Evolutionary conservation across 1,140 invertebrate species (phyloP), one percentile per base, ranked within the genome.

Genomic region (Linepithema humile): DNA sequence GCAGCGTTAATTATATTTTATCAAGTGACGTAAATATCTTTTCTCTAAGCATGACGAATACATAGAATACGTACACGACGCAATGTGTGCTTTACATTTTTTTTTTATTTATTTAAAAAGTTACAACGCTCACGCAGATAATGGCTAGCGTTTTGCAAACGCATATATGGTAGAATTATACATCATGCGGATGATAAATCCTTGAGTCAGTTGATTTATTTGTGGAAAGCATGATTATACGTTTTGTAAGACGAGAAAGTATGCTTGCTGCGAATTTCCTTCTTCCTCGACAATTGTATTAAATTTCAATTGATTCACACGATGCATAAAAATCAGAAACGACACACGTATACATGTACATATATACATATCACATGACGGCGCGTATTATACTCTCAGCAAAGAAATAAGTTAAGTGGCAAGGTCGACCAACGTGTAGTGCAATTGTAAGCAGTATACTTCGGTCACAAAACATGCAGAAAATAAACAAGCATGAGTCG

Each of bases 391-490:
- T 45, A 45, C n/a, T n/a, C n/a, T n/a, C n/a, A n/a, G n/a, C n/a
- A n/a, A n/a, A 84, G 7, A 23, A 78, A 55, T 73, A 48, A 48
- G 35, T 83, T 84, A 83, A 83, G 82, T 35, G 64, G 26, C 62
- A 90, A 83, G 70, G 80, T 84, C 67, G 43, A 38, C 26, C 17
- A 9, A 64, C 53, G 10, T 65, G 43, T 53, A n/a, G 43, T 59
- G 35, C 70, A 74, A 59, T 6, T 62, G 29, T 43, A 26, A 50
- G 5, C 23, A 10, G 15, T 35, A 12, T 26, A 20, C 20, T 69
- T 59, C 3, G 20, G 10, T 40, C 17, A 40, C 32, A 26, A 29
- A 1, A n/a, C 9, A 20, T 17, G 29, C 45, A 64, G 23, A 45
- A 86, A 53, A 15, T 73, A 85, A 85, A 83, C 1, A 65, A 35